Evolutionary conservation across 2,797 vertebrate species (phyloP), one percentile per base, ranked within the genome.

Genomic region (Bryconaethiops microstoma): DNA sequence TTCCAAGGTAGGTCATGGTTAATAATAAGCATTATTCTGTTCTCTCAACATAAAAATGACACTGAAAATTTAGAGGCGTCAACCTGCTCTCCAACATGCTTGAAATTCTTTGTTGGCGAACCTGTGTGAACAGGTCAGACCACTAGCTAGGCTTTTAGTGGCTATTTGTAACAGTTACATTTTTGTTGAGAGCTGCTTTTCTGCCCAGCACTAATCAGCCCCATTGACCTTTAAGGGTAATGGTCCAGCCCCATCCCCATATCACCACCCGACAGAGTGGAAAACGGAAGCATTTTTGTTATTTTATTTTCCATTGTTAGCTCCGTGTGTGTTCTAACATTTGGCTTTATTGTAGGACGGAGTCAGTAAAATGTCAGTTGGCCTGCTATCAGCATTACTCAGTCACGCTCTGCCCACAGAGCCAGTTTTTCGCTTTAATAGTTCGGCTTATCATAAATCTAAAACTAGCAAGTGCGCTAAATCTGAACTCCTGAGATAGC

Each of bases 311-410:
- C 21, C 23, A 17, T 23, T 16, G 14, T 54, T 29, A 8, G 10
- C 50, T 55, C 23, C 17, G 29, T 72, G 55, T 72, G 67, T 57
- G 57, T 52, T 8, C 17, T 3, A 48, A 54, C 54, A 35, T 17
- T 57, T 42, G 13, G 59, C 19, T 7, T 10, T 55, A 16, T 35
- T 25, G 60, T 19, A 35, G 29, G 12, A 68, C 21, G 57, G 78
- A 42, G 35, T 42, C 45, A 48, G 17, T 62, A 23, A 19, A 35
- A 73, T 23, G 55, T 65, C 54, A 57, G 21, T 40, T 50, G 35
- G 55, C 76, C 78, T 78, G 23, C 72, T 57, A 65, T 76, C 75
- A 69, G 74, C 57, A 42, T 59, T 74, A 76, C 77, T 17, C 67
- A 54, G 54, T 14, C 60, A 68, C 76, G 62, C 67, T 45, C 29